Base-by-base conservation (phyloP, 2,797 vertebrate genomes). In the Champsocephalus esox region DNA sequence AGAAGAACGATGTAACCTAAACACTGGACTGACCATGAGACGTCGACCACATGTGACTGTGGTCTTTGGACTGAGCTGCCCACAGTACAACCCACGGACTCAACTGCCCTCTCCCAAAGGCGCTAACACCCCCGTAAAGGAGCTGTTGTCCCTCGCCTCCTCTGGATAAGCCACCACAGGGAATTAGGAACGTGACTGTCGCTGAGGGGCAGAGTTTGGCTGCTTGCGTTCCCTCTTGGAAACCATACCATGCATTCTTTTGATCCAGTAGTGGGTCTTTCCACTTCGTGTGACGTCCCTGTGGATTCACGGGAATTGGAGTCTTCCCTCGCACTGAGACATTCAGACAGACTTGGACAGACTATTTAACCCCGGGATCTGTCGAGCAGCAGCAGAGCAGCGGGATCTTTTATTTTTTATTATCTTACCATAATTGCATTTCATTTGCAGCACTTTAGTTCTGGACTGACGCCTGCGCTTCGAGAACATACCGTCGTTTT, bases 381-480 rank as follows among this genome's bases (percentile, higher is more conserved):
- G 90, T 92, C 86, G 21, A 21, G 21, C 79, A 83, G 84, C 85
- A 87, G 87, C 90, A 89, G 88, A 92, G 87, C 86, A 89, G 85
- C 62, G 79, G 81, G 88, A 38, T 38, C 1, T 38, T 9, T 38
- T 86, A 81, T 84, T 87, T 90, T 82, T 87, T 5, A 88, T 92
- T 85, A 86, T 88, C 85, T 82, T 82, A 71, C 56, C 68, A 89
- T 92, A 65, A 81, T 90, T 93, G 89, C 83, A 85, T 92, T 93
- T 93, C 57, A 89, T 94, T 93, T 91, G 82, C 93, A 81, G 95
- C 95, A 95, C 95, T 95, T 95, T 95, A 95, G 87, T 93, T 94
- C 81, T 88, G 91, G 89, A 93, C 89, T 85, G 87, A 91, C 74
- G 79, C 85, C 86, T 84, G 86, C 80, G 90, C 84, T 75, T 87